Evolutionary conservation across 2,888 invertebrate species (phyloP).

Genomic region (Apoda limacodes): DNA sequence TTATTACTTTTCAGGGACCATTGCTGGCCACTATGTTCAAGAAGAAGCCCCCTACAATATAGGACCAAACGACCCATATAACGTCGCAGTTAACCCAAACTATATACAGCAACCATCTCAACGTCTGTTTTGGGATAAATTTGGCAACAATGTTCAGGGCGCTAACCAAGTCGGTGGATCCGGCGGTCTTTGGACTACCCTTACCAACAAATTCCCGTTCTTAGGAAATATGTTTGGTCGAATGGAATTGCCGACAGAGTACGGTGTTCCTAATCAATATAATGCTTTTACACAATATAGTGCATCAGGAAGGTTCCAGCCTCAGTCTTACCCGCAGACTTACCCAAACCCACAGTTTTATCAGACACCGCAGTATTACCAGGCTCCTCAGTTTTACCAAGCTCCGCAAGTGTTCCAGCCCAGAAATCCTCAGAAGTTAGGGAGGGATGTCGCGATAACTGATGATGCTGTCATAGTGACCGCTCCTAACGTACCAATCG

Average conservation of each 20-base stretch:
- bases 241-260: constrained; percentile 43
- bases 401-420: constrained; percentile 28
- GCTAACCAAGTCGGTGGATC: constrained; percentile 58
- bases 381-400: constrained; percentile 22
- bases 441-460: constrained; percentile 51
- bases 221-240: constrained; percentile 54
- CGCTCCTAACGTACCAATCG: constrained; percentile 47
- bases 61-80: constrained; percentile 44
- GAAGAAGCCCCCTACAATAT: constrained; percentile 45
- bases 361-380: constrained; percentile 24
- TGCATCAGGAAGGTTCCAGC: constrained; percentile 6
- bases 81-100: constrained; percentile 33
- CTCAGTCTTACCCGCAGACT: constrained; percentile 5
- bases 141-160: constrained; percentile 41
- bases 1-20: constrained; percentile 41
- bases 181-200: constrained; percentile 47
- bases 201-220: constrained; percentile 59
- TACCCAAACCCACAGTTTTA: constrained; percentile 15
- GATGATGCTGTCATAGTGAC: constrained; percentile 61
- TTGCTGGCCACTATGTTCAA: constrained; percentile 44
- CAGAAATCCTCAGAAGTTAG: too few species aligned
- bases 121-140: constrained; percentile 53
- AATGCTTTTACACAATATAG: constrained; percentile 21
- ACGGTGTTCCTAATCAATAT: constrained; percentile 33
- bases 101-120: constrained; percentile 46